These are phyloP conservation scores for Apeira syringaria DNA, from an alignment of 2,888 invertebrate species.

Conservation along the genomic window DNA sequence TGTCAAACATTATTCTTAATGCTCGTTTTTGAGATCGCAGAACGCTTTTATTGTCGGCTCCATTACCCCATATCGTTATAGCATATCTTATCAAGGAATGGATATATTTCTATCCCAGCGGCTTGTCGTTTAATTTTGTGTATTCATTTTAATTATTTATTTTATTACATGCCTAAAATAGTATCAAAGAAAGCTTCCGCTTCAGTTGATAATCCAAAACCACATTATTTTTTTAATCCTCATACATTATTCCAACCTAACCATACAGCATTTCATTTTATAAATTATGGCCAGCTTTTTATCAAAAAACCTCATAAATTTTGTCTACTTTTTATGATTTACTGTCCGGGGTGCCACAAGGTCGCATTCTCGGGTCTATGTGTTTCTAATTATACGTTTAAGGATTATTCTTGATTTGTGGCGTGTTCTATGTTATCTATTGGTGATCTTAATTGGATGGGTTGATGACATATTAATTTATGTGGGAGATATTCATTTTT, in stretches of 20 bases:
- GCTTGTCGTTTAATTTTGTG: too few relatives aligned
- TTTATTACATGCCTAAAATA: conserved; percentile 6
- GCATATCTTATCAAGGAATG: too few relatives aligned
- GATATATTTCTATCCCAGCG: too few relatives aligned
- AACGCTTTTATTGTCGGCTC: too few relatives aligned
- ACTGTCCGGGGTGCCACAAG: conserved; percentile 33
- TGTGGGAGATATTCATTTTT: not conserved
- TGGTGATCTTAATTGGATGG: conserved; percentile 21
- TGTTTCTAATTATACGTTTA: conserved; percentile 20
- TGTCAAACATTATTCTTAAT: too few relatives aligned
- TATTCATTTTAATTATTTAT: too few relatives aligned
- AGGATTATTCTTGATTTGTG: conserved; percentile 14
- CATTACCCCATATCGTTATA: too few relatives aligned
- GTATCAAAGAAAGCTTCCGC: conserved; percentile 25
- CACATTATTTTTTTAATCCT: conserved; percentile 15
- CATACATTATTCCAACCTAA: conserved; percentile 12
- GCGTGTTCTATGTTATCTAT: conserved; percentile 8
- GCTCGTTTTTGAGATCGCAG: too few relatives aligned
- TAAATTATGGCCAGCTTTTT: conserved; percentile 34
- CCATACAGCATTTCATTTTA: conserved; percentile 28
- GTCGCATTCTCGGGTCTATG: conserved; percentile 29
- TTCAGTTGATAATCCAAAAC: conserved; percentile 6
- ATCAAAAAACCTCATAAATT: conserved; percentile 34
- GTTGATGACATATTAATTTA: conserved; percentile 19
- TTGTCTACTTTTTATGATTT: conserved; percentile 29